Evolutionary conservation across 1,140 invertebrate species (phyloP), one percentile per base, ranked within the genome.

Genomic region (Cotesia vestalis): DNA sequence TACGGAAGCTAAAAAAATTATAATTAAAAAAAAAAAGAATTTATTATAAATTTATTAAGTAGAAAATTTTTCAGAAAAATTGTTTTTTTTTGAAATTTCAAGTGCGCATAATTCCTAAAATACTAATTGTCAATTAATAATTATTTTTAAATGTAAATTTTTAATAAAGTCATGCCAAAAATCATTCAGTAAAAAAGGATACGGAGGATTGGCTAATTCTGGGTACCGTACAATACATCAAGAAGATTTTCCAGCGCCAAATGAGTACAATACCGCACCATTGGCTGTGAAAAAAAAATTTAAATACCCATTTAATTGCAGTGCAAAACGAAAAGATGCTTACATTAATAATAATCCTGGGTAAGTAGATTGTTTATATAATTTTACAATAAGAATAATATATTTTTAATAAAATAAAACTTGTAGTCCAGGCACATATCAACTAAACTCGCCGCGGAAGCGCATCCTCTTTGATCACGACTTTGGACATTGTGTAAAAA

Each of bases 121-220:
- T 27, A 27, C 3, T 27, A 27, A 27, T 2, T 27, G 27, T 27
- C 27, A 27, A 27, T 27, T 27, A 27, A 27, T 27, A 27, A 27
- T 27, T 27, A 27, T 1, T 27, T 69, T 69, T 57, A 12, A 66
- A 66, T 53, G 55, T 61, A 60, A 27, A 27, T 27, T 27, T 27
- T 27, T 27, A 27, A 27, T 73, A 36, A 46, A 83, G 80, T 81
- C 82, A 9, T 78, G 78, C 60, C 40, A 66, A 36, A 72, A 74
- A 64, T 82, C 80, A 40, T 75, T 83, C n/a, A 84, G 82, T 67
- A 81, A 71, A 73, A 82, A 73, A 72, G 83, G 82, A 4, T 85
- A 82, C 67, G 79, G 82, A 68, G 82, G 83, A 4, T 59, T 83
- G 34, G 79, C 78, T 2, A 78, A 69, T 74, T 77, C 75, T 62